These are phyloP conservation scores for Crambe crambe DNA, from an alignment of 37 sponge, comb jelly and placozoan species.

Conservation along the genomic window DNA sequence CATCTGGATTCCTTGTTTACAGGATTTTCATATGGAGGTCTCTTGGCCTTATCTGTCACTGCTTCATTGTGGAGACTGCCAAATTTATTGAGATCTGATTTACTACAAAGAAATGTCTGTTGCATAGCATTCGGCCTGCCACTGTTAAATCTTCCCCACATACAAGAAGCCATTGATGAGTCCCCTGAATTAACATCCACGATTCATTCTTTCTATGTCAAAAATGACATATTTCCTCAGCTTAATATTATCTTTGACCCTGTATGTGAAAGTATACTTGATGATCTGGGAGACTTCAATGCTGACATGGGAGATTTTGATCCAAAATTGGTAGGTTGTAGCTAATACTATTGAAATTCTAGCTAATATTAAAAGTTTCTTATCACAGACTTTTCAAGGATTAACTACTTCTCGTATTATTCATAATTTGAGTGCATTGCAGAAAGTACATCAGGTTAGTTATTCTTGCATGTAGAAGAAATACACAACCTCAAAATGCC, in stretches of 20 bases:
- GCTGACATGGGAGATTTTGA: background rate
- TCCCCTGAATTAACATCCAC: slow-evolving; percentile 3
- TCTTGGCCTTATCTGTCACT: background rate
- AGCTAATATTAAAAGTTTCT: background rate
- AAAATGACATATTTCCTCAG: slow-evolving; percentile 5
- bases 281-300: background rate
- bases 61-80: background rate
- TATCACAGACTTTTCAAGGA: background rate
- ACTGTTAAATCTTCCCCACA: background rate
- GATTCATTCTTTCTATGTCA: slow-evolving; percentile 13
- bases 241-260: background rate
- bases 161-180: background rate
- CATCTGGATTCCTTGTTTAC: too few species aligned
- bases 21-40: slow-evolving; percentile 31
- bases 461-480: too few species aligned
- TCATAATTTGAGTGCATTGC: background rate
- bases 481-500: too few species aligned
- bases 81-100: slow-evolving; percentile 5
- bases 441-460: background rate
- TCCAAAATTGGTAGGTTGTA: background rate
- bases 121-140: slow-evolving; percentile 31
- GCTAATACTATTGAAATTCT: too few species aligned
- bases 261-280: background rate
- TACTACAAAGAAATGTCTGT: background rate
- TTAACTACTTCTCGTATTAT: background rate